Percentiles rank a stretch among this genome's conserved stretches.
Evolutionary conservation across 2,113 vertebrate genomes (phyloP).

Genomic region (Leptosomus discolor): DNA sequence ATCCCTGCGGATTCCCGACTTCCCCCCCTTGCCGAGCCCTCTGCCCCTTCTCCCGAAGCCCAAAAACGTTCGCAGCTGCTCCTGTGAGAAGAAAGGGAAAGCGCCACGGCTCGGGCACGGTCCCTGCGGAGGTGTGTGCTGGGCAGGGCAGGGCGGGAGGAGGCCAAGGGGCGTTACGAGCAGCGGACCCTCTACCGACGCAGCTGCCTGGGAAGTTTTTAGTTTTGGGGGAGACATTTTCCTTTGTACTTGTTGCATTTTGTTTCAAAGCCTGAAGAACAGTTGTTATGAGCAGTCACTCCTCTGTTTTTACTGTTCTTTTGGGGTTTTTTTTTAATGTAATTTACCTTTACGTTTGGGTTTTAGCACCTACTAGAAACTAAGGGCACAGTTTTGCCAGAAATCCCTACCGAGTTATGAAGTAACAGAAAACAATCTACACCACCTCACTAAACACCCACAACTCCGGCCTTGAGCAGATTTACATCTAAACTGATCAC

Average conservation of each 20-base stretch:
- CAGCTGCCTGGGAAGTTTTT: background rate
- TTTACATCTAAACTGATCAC: background rate
- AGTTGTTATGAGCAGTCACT: background rate
- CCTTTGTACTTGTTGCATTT: background rate
- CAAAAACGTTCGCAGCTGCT: background rate
- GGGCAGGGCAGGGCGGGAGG: background rate
- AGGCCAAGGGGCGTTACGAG: accelerated
- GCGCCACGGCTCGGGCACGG: background rate
- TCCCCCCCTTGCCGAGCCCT: background rate
- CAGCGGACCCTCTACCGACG: background rate
- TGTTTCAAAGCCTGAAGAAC: background rate
- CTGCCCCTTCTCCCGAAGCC: background rate
- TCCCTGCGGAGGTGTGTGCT: background rate
- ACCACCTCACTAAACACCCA: background rate
- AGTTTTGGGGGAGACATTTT: background rate
- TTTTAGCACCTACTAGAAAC: background rate
- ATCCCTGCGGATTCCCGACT: background rate
- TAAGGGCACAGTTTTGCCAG: background rate
- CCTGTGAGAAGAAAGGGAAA: background rate
- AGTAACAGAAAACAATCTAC: background rate
- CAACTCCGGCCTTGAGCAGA: background rate
- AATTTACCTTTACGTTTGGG: background rate
- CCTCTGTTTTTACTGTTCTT: background rate
- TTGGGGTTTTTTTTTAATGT: background rate
- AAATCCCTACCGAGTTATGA: background rate